Evolutionary conservation across 2,113 vertebrate species (phyloP).

Genomic region (Theristicus caerulescens): DNA sequence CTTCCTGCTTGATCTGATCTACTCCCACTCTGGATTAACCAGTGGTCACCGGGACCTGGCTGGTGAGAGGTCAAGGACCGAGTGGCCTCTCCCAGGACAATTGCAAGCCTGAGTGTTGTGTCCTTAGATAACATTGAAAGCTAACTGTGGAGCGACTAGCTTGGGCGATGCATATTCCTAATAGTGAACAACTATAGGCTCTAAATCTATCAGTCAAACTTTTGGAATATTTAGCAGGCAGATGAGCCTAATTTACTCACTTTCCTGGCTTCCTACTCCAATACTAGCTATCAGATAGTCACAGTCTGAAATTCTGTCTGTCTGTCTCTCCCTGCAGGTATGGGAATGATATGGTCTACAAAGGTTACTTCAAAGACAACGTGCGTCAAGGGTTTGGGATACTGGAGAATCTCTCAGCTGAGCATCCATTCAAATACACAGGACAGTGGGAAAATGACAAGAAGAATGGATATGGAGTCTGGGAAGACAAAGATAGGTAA

Average conservation of each 20-base stretch:
- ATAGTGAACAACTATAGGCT: neutral
- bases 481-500: constrained; percentile 76
- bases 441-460: constrained; percentile 78
- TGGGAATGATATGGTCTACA: constrained; percentile 69
- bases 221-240: neutral
- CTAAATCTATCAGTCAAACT: neutral
- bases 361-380: constrained; percentile 73
- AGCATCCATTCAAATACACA: constrained; percentile 65
- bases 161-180: neutral
- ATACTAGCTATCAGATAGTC: neutral
- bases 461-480: constrained; percentile 72
- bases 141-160: neutral
- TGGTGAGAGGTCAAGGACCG: neutral
- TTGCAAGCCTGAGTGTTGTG: neutral
- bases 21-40: neutral
- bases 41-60: too few relatives aligned
- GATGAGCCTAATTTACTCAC: neutral
- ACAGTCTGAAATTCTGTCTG: neutral
- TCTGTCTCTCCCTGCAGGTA: constrained; percentile 59
- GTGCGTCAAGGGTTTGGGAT: constrained; percentile 76
- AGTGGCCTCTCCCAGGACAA: neutral
- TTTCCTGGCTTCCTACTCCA: neutral
- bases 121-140: neutral
- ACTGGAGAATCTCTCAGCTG: constrained; percentile 27
- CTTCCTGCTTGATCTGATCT: neutral